Evolutionary conservation across 2,888 invertebrate genomes (phyloP).

Genomic region (Ferdinandea cuprea): DNA sequence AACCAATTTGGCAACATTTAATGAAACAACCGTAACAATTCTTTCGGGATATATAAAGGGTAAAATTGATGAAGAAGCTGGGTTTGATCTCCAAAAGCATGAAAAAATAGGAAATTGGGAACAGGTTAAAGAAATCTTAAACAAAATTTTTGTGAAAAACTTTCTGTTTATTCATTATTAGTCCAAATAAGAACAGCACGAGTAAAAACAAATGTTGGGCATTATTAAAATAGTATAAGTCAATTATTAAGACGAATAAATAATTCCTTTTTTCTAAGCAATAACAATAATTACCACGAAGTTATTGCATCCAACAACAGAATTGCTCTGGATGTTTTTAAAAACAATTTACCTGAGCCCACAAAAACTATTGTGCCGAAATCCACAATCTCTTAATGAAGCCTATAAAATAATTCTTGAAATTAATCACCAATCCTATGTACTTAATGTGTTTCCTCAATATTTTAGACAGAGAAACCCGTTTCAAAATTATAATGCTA

Average conservation of each 20-base stretch:
- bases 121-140: too few species aligned
- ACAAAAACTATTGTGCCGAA: slow-evolving; percentile 17
- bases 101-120: too few species aligned
- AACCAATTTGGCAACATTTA: not conserved
- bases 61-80: slow-evolving; percentile 7
- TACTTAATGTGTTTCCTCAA: not conserved
- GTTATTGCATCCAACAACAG: too few species aligned
- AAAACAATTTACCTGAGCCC: too few species aligned
- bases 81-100: slow-evolving; percentile 11
- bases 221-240: slow-evolving; percentile 1
- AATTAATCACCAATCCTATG: slow-evolving; percentile 6
- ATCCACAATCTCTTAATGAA: too few species aligned
- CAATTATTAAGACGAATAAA: slow-evolving; percentile 3
- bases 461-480: not conserved
- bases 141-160: too few species aligned
- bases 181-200: slow-evolving; percentile 10
- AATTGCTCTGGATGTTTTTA: too few species aligned
- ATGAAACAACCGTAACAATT: not conserved
- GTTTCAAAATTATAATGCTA: not conserved
- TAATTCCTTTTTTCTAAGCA: not conserved
- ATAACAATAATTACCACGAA: not conserved
- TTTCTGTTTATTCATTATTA: not conserved
- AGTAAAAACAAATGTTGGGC: too few species aligned
- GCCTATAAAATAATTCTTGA: too few species aligned
- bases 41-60: slow-evolving; percentile 7